Conservation (phyloP, 2,113 vertebrate genomes). For the Colinus virginianus region DNA sequence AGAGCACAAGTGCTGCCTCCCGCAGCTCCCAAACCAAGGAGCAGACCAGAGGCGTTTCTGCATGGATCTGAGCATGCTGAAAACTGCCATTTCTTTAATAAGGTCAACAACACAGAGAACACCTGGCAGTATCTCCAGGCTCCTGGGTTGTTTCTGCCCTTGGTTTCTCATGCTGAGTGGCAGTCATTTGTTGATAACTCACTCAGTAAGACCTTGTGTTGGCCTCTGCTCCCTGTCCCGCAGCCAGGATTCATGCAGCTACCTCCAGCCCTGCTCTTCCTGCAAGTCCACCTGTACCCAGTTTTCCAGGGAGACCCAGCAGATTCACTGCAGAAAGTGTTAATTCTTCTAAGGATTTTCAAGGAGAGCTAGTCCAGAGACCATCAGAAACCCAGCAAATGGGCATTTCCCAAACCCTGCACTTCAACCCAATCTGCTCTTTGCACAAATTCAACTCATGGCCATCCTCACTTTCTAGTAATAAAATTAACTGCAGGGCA, state of each 20-base stretch:
- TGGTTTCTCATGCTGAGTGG: neutral
- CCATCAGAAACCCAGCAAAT: neutral
- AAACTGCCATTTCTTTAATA: neutral
- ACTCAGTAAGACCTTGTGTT: neutral
- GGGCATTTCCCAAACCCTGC: neutral
- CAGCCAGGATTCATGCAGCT: neutral
- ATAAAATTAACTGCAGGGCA: neutral
- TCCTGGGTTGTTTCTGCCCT: neutral
- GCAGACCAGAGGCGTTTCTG: neutral
- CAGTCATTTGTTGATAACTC: neutral
- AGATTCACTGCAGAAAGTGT: neutral
- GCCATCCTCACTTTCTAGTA: neutral
- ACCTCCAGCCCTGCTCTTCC: neutral
- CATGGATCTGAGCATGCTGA: neutral
- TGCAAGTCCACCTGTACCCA: rapidly evolving
- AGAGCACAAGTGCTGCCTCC: neutral
- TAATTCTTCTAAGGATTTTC: neutral
- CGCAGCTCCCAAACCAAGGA: neutral
- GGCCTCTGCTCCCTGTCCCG: neutral
- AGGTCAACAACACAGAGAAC: neutral
- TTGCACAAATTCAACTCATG: neutral
- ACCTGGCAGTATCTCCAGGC: neutral
- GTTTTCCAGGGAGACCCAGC: neutral
- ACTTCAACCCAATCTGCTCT: neutral
- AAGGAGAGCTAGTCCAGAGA: neutral